Evolutionary conservation across 2,888 invertebrate genomes (phyloP).

Genomic region (Dyspetes luteomarginatus): DNA sequence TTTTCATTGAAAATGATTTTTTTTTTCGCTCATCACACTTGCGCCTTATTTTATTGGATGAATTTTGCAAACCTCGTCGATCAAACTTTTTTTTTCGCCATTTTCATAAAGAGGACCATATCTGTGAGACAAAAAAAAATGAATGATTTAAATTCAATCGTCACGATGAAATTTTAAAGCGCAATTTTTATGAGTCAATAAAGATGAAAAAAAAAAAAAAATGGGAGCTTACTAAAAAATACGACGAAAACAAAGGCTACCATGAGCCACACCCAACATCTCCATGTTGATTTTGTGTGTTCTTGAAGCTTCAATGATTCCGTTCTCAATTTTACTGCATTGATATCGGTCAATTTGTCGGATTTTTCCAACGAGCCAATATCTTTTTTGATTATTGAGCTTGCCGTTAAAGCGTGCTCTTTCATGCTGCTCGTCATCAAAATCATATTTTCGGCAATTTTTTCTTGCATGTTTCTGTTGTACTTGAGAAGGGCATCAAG

Average conservation of each 20-base stretch:
- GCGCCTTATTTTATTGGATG: too few species aligned
- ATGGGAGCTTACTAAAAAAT: conserved; percentile 91
- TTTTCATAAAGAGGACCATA: conserved; percentile 97
- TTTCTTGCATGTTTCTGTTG: conserved; percentile 95
- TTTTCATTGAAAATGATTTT: too few species aligned
- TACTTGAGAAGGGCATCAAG: conserved; percentile 93
- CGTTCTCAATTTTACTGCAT: conserved; percentile 89
- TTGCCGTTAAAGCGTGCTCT: conserved; percentile 95
- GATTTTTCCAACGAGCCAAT: conserved; percentile 88
- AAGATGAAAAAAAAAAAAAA: conserved; percentile 60
- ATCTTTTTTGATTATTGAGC: conserved; percentile 95
- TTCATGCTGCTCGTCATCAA: conserved; percentile 93
- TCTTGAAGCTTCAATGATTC: conserved; percentile 93
- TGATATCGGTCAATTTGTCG: conserved; percentile 91
- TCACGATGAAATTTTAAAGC: neutral
- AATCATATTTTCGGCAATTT: conserved; percentile 97
- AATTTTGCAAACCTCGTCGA: too few species aligned
- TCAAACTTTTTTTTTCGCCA: conserved; percentile 93
- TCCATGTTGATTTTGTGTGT: conserved; percentile 94
- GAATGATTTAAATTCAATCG: neutral
- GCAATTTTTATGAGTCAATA: neutral
- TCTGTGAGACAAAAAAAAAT: conserved; percentile 85
- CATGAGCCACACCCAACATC: conserved; percentile 98
- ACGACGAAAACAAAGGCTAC: conserved; percentile 92
- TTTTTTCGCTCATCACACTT: too few species aligned